phyloP scores from a whole-genome alignment of 1,140 invertebrate species.

The Pollicipes pollicipes region DNA sequence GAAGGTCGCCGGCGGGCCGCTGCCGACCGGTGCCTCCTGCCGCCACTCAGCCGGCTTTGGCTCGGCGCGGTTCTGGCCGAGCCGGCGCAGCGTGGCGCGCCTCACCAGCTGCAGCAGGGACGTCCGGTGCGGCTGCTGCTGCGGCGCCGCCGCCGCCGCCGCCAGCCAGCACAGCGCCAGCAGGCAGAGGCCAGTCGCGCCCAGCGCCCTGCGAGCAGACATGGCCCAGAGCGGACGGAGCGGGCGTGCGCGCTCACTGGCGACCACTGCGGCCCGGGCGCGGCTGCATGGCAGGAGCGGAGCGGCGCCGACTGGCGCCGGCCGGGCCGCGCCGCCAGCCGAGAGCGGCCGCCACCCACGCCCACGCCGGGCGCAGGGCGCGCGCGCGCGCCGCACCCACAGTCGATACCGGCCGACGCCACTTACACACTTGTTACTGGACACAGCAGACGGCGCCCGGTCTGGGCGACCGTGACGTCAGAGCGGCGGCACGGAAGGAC shows the following conservation, averaged over 20 bases:
- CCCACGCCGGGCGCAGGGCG: too few species aligned
- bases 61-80: too few species aligned
- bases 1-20: neutral
- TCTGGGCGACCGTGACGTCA: too few species aligned
- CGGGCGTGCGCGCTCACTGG: neutral
- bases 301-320: neutral
- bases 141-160: too few species aligned
- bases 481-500: too few species aligned
- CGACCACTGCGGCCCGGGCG: too few species aligned
- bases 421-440: neutral
- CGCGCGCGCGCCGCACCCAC: too few species aligned
- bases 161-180: neutral
- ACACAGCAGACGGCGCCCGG: neutral
- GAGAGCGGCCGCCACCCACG: neutral
- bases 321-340: too few species aligned
- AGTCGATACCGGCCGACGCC: neutral
- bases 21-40: neutral
- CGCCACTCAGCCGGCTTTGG: too few species aligned
- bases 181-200: neutral
- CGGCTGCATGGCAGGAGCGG: neutral
- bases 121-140: neutral
- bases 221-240: neutral
- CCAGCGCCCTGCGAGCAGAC: neutral
- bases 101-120: neutral
- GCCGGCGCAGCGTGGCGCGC: too few species aligned